Percentiles rank a stretch among this genome's conserved stretches.
These are phyloP conservation scores for Spongia lamella DNA, from an alignment of 37 sponge, comb jelly and placozoan species.

Conservation along the genomic window DNA sequence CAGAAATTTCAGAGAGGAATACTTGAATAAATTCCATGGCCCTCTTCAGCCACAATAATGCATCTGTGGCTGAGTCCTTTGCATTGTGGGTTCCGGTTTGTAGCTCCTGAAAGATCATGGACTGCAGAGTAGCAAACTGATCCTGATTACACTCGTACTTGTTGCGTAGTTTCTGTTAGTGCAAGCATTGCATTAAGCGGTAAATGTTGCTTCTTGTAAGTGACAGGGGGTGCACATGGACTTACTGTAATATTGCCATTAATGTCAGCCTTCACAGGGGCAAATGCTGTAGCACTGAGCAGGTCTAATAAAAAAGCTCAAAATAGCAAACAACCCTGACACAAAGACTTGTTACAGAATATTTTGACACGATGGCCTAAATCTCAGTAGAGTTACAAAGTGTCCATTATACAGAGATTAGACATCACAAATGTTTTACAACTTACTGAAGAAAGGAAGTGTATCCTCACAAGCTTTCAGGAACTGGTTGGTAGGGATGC, in stretches of 20 bases:
- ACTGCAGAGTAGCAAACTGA: constrained; percentile 60
- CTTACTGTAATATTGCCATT: constrained; percentile 64
- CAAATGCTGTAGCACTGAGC: constrained; percentile 67
- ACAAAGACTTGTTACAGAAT: too few species aligned
- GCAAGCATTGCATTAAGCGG: too few species aligned
- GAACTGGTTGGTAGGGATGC: constrained; percentile 62
- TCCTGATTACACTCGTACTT: constrained; percentile 45
- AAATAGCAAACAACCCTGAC: too few species aligned
- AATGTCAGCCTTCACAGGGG: constrained; percentile 85
- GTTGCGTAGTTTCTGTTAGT: constrained; percentile 47
- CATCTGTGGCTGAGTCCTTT: constrained; percentile 73
- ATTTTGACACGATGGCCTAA: too few species aligned
- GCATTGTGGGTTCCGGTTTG: constrained; percentile 32
- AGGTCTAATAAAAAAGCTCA: too few species aligned
- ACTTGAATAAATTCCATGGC: constrained; percentile 74
- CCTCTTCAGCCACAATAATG: constrained; percentile 84
- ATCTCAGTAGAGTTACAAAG: not conserved
- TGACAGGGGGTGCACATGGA: too few species aligned
- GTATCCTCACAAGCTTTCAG: constrained; percentile 50
- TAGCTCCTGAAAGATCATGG: constrained; percentile 65
- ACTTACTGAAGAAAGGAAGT: constrained; percentile 78
- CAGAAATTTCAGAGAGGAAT: constrained; percentile 63
- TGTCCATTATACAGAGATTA: not conserved
- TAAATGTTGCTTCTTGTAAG: too few species aligned
- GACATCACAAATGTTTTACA: not conserved